Evolutionary conservation across 2,797 vertebrate species (phyloP).

Genomic region (Nasua narica): DNA sequence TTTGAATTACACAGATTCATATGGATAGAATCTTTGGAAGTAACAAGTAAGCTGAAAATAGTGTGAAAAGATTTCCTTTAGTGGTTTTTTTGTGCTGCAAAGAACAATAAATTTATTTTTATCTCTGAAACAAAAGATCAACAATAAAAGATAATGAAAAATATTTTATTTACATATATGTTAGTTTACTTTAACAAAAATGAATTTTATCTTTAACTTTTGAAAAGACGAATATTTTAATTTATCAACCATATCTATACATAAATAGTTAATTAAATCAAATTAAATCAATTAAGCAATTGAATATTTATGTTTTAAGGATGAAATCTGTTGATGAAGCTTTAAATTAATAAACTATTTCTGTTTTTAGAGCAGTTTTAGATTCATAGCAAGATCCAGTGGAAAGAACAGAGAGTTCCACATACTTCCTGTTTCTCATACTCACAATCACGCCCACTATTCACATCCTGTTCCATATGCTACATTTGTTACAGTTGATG

Average conservation of each 20-base stretch:
- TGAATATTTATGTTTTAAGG: background rate
- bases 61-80: conserved; percentile 16
- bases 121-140: conserved; percentile 16
- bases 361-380: background rate
- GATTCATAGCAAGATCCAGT: background rate
- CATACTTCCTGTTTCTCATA: background rate
- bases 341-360: background rate
- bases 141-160: background rate
- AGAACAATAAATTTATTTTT: background rate
- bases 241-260: background rate
- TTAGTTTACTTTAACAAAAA: background rate
- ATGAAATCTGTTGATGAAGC: background rate
- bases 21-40: background rate
- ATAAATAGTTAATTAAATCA: background rate
- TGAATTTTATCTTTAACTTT: background rate
- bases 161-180: background rate
- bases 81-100: background rate
- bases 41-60: conserved; percentile 24
- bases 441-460: background rate
- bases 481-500: background rate
- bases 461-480: background rate
- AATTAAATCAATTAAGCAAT: background rate
- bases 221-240: background rate
- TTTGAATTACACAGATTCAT: background rate
- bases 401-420: background rate